A percentile compares a stretch with the other conserved stretches of the same genome.
Conservation (phyloP, 2,113 vertebrate species). For the Stegostoma tigrinum region DNA sequence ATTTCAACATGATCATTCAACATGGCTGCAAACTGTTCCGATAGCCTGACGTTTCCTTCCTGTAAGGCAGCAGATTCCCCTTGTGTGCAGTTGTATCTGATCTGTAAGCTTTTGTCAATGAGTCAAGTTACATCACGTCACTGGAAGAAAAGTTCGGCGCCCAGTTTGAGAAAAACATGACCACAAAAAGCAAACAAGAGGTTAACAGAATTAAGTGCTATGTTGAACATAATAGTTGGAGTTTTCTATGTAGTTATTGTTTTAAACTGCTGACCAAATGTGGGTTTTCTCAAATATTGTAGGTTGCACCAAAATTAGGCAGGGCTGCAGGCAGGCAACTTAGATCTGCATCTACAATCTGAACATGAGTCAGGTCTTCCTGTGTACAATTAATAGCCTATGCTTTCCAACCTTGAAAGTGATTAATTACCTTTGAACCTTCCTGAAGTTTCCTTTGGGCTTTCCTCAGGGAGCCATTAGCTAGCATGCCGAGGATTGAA, state of each 20-base stretch:
- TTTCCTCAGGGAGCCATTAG: slow-evolving; percentile 87
- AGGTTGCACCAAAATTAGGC: neutral
- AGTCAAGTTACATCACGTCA: too few relatives aligned
- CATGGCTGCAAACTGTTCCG: neutral
- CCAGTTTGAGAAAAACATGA: slow-evolving; percentile 1
- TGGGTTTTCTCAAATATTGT: neutral
- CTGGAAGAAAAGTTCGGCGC: neutral
- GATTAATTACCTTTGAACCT: slow-evolving; percentile 94
- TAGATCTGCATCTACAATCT: neutral
- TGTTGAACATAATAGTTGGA: neutral
- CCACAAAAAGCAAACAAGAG: neutral
- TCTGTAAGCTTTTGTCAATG: neutral
- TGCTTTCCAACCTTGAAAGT: slow-evolving; percentile 94
- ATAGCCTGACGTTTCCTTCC: neutral
- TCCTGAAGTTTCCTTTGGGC: slow-evolving; percentile 65
- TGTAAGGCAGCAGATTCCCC: neutral
- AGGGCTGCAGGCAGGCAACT: neutral
- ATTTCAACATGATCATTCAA: neutral
- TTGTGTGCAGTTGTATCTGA: neutral
- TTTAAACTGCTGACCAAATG: neutral
- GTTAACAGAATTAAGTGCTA: neutral
- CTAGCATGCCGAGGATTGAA: slow-evolving; percentile 70
- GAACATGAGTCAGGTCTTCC: slow-evolving; percentile 71
- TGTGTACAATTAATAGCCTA: slow-evolving; percentile 90
- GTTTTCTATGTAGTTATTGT: neutral